Evolutionary conservation across 2,797 vertebrate genomes (phyloP), one percentile per base, ranked within the genome.

Genomic region (Gadopsis marmoratus): DNA sequence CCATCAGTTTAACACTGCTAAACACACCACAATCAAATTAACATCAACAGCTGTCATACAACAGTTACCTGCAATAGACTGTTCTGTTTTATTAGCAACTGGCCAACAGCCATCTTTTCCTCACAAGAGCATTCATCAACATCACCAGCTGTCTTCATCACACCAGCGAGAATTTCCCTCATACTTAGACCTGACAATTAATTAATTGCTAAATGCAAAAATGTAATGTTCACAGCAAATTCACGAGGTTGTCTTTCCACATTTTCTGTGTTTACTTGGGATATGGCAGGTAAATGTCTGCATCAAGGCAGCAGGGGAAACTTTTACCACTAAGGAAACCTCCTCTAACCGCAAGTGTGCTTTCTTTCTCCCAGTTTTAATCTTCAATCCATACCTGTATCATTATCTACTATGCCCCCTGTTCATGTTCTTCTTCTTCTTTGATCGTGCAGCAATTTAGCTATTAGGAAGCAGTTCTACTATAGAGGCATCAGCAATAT

Each of bases 131-230:
- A 54, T 59, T 53, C 29, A 70, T 62, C 60, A 59, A 7, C 55
- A 61, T 79, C 79, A 73, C 47, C 54, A 68, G 73, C 59, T 66
- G 50, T 67, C 47, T 62, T 73, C 21, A 45, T 56, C 29, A 62
- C 23, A 50, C 43, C 41, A 39, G 33, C 17, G 0, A 23, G 39
- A 75, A 43, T 31, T 50, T 62, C 35, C 45, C 21, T 48, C 29
- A 55, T 14, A 58, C 10, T 64, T 9, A 37, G 37, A n/a, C 23
- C 19, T 64, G 29, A 71, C 39, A 68, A 68, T 70, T 67, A 74
- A 71, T 64, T 14, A 58, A 72, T 50, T 63, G 14, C 45, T 50
- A 61, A 54, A n/a, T 17, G 45, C 23, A 39, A 47, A 54, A 59
- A 75, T 65, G 41, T 73, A 35, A 80, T n/a, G 5, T 71, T 23